Base-by-base conservation (phyloP, 92 coral and sea anemone genomes). In the Paramuricea clavata region DNA sequence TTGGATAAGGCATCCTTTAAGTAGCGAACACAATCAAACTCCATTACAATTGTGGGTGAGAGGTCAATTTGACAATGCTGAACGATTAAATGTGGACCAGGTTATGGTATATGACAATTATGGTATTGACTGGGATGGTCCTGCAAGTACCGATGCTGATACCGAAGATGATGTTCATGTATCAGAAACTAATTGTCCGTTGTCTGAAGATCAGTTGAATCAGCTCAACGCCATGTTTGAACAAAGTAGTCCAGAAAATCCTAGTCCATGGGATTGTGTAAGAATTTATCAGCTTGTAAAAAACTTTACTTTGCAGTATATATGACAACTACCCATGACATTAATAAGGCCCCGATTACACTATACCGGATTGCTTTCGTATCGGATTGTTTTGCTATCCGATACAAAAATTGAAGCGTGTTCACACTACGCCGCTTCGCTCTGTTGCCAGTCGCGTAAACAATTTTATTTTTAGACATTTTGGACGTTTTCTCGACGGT, bases 71-170 rank as follows among this genome's bases (percentile, higher is more conserved):
- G 10, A 35, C 17, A 68, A 68, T 27, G 74, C 74, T 68, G 74
- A 68, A 68, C 74, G 43, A 68, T 7, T 68, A 68, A 68, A 68
- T 68, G 3, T 68, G 25, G 74, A 68, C 28, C 74, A 68, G 74
- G 5, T 42, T 12, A 12, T 68, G 74, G 74, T 68, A 32, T 6
- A 12, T 68, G 42, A 68, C 15, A 42, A 68, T n/a, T 23, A 68
- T 68, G 74, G 74, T 28, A 1, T 68, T 68, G 74, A 68, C 43
- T 68, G 74, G 74, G 39, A 68, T 68, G 74, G 74, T n/a, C 30
- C 65, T 57, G 27, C 31, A 57, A 57, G 65, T 57, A 19, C 13
- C 4, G 62, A 54, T 54, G 65, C 27, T 57, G 65, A 57, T 15
- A 47, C 54, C 13, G 54, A 47, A 57, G 65, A 57, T 57, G 65